Base-by-base conservation (phyloP, 1,140 invertebrate genomes). In the Macrosteles quadrilineatus region DNA sequence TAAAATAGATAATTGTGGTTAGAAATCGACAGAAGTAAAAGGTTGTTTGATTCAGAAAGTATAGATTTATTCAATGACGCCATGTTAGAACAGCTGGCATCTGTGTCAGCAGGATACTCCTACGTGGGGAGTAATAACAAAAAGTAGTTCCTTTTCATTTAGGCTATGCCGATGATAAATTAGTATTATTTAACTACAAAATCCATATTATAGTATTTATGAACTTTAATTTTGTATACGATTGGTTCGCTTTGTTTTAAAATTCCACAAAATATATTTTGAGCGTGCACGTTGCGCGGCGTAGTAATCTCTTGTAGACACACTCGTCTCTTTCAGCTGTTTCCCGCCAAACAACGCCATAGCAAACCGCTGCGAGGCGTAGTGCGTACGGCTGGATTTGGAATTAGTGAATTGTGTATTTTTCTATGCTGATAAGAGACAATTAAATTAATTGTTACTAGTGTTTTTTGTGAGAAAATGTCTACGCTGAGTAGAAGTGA, bases 341-440 rank as follows among this genome's bases (percentile, higher is more conserved):
- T 87, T 87, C 85, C 85, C 85, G 85, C 85, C 85, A 86, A 85
- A 83, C 81, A 79, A 80, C 81, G 83, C 83, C 84, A 85, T 82
- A 85, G 84, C 84, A 83, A 83, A 84, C 83, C 80, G 79, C 81
- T 81, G 80, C 78, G 79, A 81, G 82, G 82, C 73, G 73, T 75
- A 71, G 75, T 71, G 70, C 73, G 72, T 74, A 73, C 63, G 64
- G 55, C 73, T 57, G 67, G 70, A 65, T 14, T 67, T 57, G 69
- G 63, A 68, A 71, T 66, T 67, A 67, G 69, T 68, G 72, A 72
- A 50, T 70, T 73, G 73, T 71, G 30, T 65, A 69, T 73, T 72
- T 59, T 71, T 71, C 50, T 74, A 72, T 72, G 72, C 69, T 68
- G 47, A 57, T 73, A 57, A 73, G 67, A 57, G 19, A 53, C 36